Base-by-base conservation (phyloP, 2,888 invertebrate species). In the Quadroppia sp. region DNA sequence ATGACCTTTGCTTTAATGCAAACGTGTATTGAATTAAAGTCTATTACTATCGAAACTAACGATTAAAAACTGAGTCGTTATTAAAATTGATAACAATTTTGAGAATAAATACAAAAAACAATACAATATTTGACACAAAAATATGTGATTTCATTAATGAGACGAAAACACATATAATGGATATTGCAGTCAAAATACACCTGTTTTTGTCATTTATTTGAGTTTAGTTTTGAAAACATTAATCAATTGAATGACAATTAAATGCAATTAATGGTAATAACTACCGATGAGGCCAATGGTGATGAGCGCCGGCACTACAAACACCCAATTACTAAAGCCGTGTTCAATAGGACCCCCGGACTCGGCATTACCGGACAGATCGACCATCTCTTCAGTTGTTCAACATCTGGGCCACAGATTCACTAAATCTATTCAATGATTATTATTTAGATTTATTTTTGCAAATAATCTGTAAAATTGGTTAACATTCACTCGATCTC, bases 291-390 rank as follows among this genome's bases (percentile, higher is more conserved):
- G 85, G 78, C 88, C 87, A 78, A 89, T 84, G 79, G 92, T 88
- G 78, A 93, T 86, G 78, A 92, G 87, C 71, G 89, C 92, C 78
- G 94, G 92, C 80, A 93, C 81, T 79, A 93, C 89, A 82, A 94
- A 93, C 78, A 93, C 90, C 59, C 88, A 85, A 84, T 94, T 92
- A 77, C 91, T 91, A 84, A 94, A 92, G 78, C 90, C 90, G 83
- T 92, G 91, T 82, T 92, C 91, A 80, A 90, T 86, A 0, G 90
- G 90, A 9, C 90, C 89, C 79, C 90, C 90, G 75, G 89, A 87
- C 56, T 72, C 72, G 69, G 89, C 88, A 28, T 78, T 77, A 28
- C 89, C 90, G 76, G 90, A 88, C 80, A 92, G 85, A 83, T 93
- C 92, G 77, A 92, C 92, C 93, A 93, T 93, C 40, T 77, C 30